Conservation (phyloP, 2,113 vertebrate species). For the Nycticorax nycticorax region DNA sequence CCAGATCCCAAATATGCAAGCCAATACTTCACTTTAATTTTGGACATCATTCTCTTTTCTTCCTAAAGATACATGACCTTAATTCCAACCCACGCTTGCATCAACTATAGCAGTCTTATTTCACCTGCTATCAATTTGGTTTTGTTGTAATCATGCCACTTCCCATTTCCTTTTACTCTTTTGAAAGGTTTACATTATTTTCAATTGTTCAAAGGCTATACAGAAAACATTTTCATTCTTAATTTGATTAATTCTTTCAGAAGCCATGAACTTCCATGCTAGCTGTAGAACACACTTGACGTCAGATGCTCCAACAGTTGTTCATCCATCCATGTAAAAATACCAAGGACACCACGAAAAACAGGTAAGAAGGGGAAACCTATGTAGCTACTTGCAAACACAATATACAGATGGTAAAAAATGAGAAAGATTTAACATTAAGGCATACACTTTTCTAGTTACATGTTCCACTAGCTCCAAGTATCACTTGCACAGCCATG, state of each 20-base stretch:
- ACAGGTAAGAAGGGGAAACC: not conserved
- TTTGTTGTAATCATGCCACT: not conserved
- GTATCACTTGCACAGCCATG: not conserved
- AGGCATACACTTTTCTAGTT: not conserved
- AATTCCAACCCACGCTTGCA: not conserved
- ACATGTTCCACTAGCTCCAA: not conserved
- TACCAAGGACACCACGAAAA: rapidly evolving
- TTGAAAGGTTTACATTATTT: not conserved
- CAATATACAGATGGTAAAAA: not conserved
- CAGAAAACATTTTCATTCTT: not conserved
- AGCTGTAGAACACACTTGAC: not conserved
- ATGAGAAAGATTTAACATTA: not conserved
- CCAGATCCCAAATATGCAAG: not conserved
- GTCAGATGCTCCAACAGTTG: not conserved
- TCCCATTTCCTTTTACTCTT: not conserved
- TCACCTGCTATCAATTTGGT: not conserved
- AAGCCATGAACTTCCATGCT: not conserved
- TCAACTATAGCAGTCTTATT: not conserved
- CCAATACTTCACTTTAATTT: not conserved
- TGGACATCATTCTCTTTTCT: not conserved
- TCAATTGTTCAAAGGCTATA: not conserved
- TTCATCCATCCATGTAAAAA: not conserved
- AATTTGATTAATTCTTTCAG: not conserved
- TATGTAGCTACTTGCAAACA: not conserved
- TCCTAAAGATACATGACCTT: not conserved